Base-by-base conservation (phyloP, 2,113 vertebrate species). In the Picathartes gymnocephalus region DNA sequence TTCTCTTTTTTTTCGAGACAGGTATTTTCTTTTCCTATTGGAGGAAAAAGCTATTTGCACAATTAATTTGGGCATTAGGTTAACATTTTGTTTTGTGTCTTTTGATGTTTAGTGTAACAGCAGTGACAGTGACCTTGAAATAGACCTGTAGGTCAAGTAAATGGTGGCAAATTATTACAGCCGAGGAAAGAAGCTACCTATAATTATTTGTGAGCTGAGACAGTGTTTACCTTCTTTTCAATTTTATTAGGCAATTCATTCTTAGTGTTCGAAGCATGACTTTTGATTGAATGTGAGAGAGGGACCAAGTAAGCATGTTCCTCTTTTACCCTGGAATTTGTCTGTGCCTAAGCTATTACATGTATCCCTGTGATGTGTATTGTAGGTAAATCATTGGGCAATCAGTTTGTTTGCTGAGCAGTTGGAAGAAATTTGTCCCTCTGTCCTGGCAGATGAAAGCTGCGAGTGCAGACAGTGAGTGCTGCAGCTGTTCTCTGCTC, bases 181-280 rank as follows among this genome's bases (percentile, higher is more conserved):
- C 0, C 3, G 8, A 14, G 15, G 4, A 6, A 7, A 31, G 1
- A 7, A 57, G 10, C 28, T 17, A 1, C 24, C 20, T 39, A 2
- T 45, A 37, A 22, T 51, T 53, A 21, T 28, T 51, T 56, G 40
- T 69, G 21, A 76, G 30, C 19, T n/a, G 37, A 58, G 39, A 31
- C 30, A 2, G 54, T 22, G 30, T 47, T 42, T 86, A 37, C 30
- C 2, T 64, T 42, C 27, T 56, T 28, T 33, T 70, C 13, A 20
- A 2, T 70, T 88, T 53, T 54, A 35, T 42, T 3, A 10, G 16
- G 42, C 16, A 70, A 3, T 80, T 80, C 1, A 22, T 71, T 79
- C 35, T 71, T 51, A 6, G 0, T 30, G 28, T 25, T 71, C 0
- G 0, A 45, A 90, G 65, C 2, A 0, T 0, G 2, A 37, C 15